Conservation (phyloP, 2,888 invertebrate genomes). For the Cyaniris semiargus region DNA sequence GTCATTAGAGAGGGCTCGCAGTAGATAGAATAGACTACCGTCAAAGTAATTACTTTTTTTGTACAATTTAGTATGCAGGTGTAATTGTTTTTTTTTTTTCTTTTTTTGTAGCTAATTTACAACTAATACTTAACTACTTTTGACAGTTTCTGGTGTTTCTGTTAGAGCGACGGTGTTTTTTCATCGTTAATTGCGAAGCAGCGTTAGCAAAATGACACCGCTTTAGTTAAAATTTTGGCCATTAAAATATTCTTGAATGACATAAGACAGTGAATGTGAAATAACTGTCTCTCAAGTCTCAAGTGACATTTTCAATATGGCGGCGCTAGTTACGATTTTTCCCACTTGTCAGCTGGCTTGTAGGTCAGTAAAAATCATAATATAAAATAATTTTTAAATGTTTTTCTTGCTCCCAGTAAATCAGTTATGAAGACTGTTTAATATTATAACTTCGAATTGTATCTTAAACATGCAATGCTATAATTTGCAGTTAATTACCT, state of each 20-base stretch:
- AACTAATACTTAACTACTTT: not conserved
- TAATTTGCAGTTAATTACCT: slow-evolving; percentile 15
- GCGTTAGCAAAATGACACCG: too few species aligned
- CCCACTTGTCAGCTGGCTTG: too few species aligned
- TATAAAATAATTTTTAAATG: not conserved
- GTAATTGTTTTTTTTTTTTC: not conserved
- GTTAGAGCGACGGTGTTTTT: not conserved
- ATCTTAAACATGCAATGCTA: not conserved
- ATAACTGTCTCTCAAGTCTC: too few species aligned
- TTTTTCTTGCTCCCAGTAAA: not conserved
- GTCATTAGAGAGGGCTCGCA: slow-evolving; percentile 57
- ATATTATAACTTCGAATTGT: not conserved
- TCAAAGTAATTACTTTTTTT: slow-evolving; percentile 45
- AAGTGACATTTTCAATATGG: too few species aligned
- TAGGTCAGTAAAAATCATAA: too few species aligned
- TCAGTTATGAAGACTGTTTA: not conserved
- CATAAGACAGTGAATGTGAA: too few species aligned
- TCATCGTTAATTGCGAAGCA: not conserved
- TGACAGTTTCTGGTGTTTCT: not conserved
- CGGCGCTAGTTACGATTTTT: too few species aligned
- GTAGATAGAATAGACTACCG: slow-evolving; percentile 51
- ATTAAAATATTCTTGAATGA: too few species aligned
- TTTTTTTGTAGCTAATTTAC: not conserved
- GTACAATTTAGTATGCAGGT: slow-evolving; percentile 14
- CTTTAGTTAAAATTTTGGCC: too few species aligned